A percentile compares a stretch with the other conserved stretches of the same genome.
Evolutionary conservation across 1,140 invertebrate species (phyloP).

Genomic region (Metaphire vulgaris): DNA sequence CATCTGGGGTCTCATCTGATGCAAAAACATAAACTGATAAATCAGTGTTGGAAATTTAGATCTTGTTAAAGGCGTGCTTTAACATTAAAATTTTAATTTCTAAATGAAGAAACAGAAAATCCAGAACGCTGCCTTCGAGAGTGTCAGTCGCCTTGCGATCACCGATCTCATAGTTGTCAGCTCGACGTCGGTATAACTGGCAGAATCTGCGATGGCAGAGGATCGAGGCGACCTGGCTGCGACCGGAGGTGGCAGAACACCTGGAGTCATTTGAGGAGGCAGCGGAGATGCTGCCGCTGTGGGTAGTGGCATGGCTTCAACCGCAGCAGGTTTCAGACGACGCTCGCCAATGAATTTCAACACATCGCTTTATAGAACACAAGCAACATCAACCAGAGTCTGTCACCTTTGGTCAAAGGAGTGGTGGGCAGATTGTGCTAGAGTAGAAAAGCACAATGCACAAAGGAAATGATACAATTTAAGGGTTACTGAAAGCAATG

Average conservation of each 20-base stretch:
- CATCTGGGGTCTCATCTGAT: not conserved
- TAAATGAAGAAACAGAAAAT: too few relatives aligned
- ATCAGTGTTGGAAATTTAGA: too few relatives aligned
- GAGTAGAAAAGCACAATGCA: too few relatives aligned
- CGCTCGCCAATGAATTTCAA: constrained; percentile 57
- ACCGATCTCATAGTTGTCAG: constrained; percentile 73
- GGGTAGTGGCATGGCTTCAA: constrained; percentile 25
- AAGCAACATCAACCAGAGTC: too few relatives aligned
- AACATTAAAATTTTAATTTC: too few relatives aligned
- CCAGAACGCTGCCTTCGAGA: constrained; percentile 68
- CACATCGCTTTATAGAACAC: constrained; percentile 55
- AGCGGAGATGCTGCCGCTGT: constrained; percentile 10
- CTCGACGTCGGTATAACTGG: constrained; percentile 67
- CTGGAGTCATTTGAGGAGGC: too few relatives aligned
- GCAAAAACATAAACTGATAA: not conserved
- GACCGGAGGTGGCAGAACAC: constrained; percentile 45
- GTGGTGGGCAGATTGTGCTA: too few relatives aligned
- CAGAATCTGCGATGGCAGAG: constrained; percentile 35
- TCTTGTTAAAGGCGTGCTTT: too few relatives aligned
- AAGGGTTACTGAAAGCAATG: too few relatives aligned
- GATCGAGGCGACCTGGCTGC: constrained; percentile 45
- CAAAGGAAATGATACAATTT: too few relatives aligned
- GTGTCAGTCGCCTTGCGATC: constrained; percentile 77
- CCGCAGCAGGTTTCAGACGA: constrained; percentile 54
- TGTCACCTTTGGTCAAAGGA: too few relatives aligned